Evolutionary conservation across 2,113 vertebrate genomes (phyloP).

Genomic region (Onychorhynchus coronatus): DNA sequence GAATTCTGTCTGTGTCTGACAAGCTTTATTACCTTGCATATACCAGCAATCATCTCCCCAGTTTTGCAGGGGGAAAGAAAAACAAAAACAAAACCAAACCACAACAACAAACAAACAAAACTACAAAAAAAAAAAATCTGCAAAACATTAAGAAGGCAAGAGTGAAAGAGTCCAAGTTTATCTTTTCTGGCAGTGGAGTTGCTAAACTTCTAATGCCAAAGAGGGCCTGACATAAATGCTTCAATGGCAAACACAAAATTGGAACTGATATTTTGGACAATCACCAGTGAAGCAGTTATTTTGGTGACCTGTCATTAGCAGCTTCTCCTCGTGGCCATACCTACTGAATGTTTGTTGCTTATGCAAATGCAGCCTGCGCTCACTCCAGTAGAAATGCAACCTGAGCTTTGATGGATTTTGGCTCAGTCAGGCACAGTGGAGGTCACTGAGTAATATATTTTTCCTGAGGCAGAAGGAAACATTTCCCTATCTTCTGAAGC

Average conservation of each 20-base stretch:
- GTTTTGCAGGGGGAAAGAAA: background rate
- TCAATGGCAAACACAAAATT: background rate
- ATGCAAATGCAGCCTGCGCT: background rate
- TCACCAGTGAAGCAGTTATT: background rate
- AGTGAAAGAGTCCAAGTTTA: background rate
- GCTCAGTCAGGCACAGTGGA: background rate
- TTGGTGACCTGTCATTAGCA: background rate
- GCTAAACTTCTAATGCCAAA: background rate
- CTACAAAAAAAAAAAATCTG: too few relatives aligned
- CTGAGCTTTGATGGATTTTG: background rate
- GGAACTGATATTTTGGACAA: background rate
- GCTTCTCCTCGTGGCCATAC: background rate
- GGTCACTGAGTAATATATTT: background rate
- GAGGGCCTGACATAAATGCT: background rate
- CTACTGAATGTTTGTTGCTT: background rate
- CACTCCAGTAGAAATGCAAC: background rate
- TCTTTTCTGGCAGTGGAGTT: background rate
- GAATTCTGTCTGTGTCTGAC: constrained; percentile 45
- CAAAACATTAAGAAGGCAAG: background rate
- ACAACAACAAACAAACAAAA: too few relatives aligned
- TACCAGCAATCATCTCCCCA: constrained; percentile 11
- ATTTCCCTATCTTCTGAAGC: background rate
- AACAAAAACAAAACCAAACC: background rate
- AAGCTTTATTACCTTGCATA: constrained; percentile 22
- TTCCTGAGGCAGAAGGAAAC: background rate